phyloP scores from a whole-genome alignment of 53 echinoderm and acorn worm genomes.

The Actinopyga echinites region DNA sequence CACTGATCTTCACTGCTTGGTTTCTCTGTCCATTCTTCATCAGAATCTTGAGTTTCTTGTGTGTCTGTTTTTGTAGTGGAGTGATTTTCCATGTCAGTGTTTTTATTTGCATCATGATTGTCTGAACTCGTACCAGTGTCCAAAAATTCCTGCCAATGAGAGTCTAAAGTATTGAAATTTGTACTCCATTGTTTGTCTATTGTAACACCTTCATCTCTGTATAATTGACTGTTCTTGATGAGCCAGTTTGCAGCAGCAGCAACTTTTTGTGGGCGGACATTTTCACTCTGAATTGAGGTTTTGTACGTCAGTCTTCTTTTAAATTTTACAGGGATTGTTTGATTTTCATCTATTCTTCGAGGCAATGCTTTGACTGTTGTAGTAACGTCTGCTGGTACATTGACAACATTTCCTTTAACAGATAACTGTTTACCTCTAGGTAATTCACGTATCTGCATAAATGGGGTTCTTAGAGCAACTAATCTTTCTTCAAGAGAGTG shows the following conservation, averaged over 20 bases:
- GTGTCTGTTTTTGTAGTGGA: too few species aligned
- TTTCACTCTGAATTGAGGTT: constrained; percentile 30
- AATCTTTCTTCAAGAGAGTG: neutral
- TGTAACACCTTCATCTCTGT: constrained; percentile 34
- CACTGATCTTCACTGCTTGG: constrained; percentile 5
- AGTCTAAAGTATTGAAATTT: neutral
- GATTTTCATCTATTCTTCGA: neutral
- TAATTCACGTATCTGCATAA: neutral
- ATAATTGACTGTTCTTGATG: constrained; percentile 12
- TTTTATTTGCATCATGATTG: too few species aligned
- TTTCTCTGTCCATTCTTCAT: constrained; percentile 51
- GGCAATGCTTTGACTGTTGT: neutral
- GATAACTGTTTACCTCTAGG: neutral
- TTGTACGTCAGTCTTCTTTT: constrained; percentile 52
- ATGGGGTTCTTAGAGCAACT: too few species aligned
- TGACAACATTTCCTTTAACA: too few species aligned
- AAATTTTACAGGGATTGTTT: too few species aligned
- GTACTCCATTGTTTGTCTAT: neutral
- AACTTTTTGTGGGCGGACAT: constrained; percentile 47
- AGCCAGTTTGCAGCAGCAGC: constrained; percentile 54
- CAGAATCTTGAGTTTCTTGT: too few species aligned
- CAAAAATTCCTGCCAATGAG: constrained; percentile 24
- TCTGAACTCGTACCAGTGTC: too few species aligned
- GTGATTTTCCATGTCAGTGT: too few species aligned
- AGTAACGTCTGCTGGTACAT: neutral